A percentile compares a stretch with the other conserved stretches of the same genome.
phyloP scores from a whole-genome alignment of 2,888 invertebrate genomes.

The Physocephala rufipes region DNA sequence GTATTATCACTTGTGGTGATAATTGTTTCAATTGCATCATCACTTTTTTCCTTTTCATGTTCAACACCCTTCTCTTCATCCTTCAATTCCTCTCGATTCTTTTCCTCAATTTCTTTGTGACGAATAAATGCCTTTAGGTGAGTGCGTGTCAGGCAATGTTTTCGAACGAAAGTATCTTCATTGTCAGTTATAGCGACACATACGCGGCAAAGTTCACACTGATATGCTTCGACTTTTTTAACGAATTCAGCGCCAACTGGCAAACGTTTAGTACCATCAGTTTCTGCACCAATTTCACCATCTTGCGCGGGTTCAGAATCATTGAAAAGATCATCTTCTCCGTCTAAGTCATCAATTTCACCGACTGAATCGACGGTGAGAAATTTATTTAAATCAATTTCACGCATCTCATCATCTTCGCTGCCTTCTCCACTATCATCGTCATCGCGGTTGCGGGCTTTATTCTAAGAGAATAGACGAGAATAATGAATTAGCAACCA shows the following conservation, averaged over 20 bases:
- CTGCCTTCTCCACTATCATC: constrained; percentile 68
- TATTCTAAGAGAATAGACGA: constrained; percentile 66
- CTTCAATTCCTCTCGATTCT: constrained; percentile 65
- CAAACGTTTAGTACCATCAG: constrained; percentile 71
- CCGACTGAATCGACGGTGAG: constrained; percentile 90
- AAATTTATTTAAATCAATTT: constrained; percentile 83
- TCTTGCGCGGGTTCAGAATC: constrained; percentile 70
- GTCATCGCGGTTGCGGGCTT: constrained; percentile 68
- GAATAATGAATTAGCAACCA: constrained; percentile 14
- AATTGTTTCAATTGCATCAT: constrained; percentile 68
- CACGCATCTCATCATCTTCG: constrained; percentile 74
- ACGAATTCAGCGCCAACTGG: constrained; percentile 82
- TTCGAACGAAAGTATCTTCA: constrained; percentile 71
- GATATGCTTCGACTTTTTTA: constrained; percentile 80
- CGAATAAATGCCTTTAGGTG: constrained; percentile 82
- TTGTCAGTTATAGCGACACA: constrained; percentile 72
- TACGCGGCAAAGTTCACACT: constrained; percentile 81
- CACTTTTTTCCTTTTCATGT: constrained; percentile 67
- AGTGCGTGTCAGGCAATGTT: constrained; percentile 79
- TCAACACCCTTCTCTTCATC: constrained; percentile 51
- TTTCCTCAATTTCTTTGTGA: constrained; percentile 79
- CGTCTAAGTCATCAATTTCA: constrained; percentile 76
- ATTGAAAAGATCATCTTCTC: constrained; percentile 66
- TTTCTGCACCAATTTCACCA: constrained; percentile 70
- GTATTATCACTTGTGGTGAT: constrained; percentile 69